A percentile compares a stretch with the other conserved stretches of the same genome.
Conservation (phyloP, 2,113 vertebrate genomes). For the Mobula birostris region DNA sequence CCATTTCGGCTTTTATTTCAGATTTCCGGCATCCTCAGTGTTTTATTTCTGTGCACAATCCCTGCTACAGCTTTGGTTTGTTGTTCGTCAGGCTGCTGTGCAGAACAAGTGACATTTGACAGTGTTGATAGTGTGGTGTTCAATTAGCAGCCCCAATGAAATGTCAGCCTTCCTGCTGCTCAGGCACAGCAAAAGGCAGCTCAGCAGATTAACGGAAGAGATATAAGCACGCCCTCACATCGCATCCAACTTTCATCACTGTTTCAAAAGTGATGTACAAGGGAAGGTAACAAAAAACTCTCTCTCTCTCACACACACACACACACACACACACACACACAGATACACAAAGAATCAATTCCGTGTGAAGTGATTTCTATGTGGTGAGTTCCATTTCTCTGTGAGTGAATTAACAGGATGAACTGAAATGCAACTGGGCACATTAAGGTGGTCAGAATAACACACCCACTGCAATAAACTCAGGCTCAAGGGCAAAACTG, state of each 20-base stretch:
- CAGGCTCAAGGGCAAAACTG: conserved; percentile 7
- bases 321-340: neutral
- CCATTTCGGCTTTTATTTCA: too few relatives aligned
- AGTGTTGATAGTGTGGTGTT: neutral
- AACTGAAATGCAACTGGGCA: conserved; percentile 5
- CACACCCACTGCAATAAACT: neutral
- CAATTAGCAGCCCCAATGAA: neutral
- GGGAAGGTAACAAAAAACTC: neutral
- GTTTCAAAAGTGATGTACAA: neutral
- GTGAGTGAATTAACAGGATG: neutral
- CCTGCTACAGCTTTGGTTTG: neutral
- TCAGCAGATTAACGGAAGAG: neutral
- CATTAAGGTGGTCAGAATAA: neutral
- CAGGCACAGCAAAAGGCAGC: neutral
- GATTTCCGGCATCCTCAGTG: too few relatives aligned
- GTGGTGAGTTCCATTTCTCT: neutral
- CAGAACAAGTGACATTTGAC: neutral
- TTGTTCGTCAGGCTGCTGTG: neutral
- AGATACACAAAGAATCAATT: neutral
- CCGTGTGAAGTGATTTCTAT: neutral
- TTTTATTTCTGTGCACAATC: neutral
- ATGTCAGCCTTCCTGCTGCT: neutral
- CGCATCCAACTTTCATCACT: neutral
- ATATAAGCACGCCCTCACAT: neutral
- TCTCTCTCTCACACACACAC: too few relatives aligned